Percentiles rank a stretch among this genome's conserved stretches.
These are phyloP conservation scores for Eurytemora carolleeae DNA, from an alignment of 1,140 invertebrate species.

Conservation along the genomic window DNA sequence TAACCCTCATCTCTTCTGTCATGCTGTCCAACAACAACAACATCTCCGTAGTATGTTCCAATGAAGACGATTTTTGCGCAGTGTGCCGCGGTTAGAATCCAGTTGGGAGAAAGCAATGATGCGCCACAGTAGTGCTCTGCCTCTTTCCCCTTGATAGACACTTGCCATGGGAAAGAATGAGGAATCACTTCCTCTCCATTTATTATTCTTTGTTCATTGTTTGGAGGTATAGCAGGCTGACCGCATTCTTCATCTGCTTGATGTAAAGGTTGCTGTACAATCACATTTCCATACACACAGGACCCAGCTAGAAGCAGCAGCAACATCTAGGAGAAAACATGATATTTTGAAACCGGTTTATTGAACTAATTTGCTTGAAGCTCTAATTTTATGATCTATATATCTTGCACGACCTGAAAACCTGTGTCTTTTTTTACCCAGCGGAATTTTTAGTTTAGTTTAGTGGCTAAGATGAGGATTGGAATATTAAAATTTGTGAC, in stretches of 20 bases:
- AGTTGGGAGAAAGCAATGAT: not conserved
- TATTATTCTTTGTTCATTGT: not conserved
- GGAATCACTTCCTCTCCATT: not conserved
- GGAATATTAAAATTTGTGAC: too few species aligned
- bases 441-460: too few species aligned
- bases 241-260: not conserved
- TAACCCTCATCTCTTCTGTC: not conserved
- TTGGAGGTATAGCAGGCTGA: not conserved
- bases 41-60: not conserved
- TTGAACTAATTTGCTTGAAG: too few species aligned
- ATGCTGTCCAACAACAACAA: not conserved
- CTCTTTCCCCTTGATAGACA: not conserved
- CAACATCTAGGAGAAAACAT: too few species aligned
- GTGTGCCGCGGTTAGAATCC: not conserved
- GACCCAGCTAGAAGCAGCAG: too few species aligned
- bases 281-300: too few species aligned
- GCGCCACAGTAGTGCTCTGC: not conserved
- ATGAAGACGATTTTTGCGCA: not conserved
- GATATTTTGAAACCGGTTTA: too few species aligned
- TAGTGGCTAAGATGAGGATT: too few species aligned
- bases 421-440: too few species aligned
- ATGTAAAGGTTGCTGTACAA: too few species aligned
- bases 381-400: too few species aligned
- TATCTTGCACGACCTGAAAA: too few species aligned
- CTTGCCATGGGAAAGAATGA: not conserved